Evolutionary conservation across 2,113 vertebrate species (phyloP).

Genomic region (Gobius niger): DNA sequence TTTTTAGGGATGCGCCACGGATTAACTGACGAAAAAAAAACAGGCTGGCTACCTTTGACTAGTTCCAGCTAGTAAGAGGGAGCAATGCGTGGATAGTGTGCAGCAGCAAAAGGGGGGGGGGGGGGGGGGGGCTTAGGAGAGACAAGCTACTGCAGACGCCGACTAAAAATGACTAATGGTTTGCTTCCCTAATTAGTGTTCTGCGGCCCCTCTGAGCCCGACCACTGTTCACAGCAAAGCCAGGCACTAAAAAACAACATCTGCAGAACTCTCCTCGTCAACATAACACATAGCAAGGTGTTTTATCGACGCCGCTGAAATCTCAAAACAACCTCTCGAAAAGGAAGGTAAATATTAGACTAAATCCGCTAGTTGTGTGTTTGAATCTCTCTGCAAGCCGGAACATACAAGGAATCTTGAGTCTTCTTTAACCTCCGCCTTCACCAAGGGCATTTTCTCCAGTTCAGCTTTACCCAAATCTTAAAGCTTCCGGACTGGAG

Average conservation of each 20-base stretch:
- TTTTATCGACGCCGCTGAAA: not conserved
- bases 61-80: too few relatives aligned
- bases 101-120: not conserved
- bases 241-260: not conserved
- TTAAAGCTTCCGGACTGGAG: too few relatives aligned
- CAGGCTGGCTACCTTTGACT: not conserved
- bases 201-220: not conserved
- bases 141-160: not conserved
- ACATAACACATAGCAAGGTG: not conserved
- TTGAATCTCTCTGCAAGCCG: too few relatives aligned
- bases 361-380: too few relatives aligned
- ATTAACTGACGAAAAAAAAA: not conserved
- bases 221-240: not conserved
- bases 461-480: too few relatives aligned
- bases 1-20: not conserved
- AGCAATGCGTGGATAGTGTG: not conserved
- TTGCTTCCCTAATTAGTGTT: not conserved
- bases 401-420: too few relatives aligned
- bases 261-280: not conserved
- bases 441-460: too few relatives aligned
- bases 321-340: too few relatives aligned
- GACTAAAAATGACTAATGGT: conserved; percentile 9
- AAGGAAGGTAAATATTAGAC: too few relatives aligned
- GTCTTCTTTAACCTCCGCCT: too few relatives aligned
- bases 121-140: not conserved